Evolutionary conservation across 2,888 invertebrate species (phyloP).

Genomic region (Ennomos erosarius): DNA sequence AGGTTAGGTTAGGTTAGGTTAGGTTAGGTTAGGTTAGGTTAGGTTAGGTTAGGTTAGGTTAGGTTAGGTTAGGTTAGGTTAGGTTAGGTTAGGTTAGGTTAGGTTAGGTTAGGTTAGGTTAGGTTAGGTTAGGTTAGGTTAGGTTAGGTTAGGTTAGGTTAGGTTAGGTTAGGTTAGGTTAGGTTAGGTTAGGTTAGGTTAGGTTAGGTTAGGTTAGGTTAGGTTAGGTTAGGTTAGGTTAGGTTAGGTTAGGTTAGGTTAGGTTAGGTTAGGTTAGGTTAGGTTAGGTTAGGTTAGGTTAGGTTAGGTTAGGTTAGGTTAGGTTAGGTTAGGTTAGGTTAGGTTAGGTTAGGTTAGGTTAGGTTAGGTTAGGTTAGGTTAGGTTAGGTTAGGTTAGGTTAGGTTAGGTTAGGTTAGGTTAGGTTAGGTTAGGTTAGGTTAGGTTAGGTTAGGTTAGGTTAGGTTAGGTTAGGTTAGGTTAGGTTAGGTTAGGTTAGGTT

Average conservation of each 20-base stretch:
- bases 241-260: conserved; percentile 36
- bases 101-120: too few species aligned
- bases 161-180: conserved; percentile 29
- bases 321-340: conserved; percentile 10
- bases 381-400: conserved; percentile 31
- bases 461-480: conserved; percentile 42
- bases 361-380: conserved; percentile 16
- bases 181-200: conserved; percentile 37
- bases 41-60: too few species aligned
- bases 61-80: too few species aligned
- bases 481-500: conserved; percentile 39
- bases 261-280: conserved; percentile 29
- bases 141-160: too few species aligned
- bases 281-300: conserved; percentile 16
- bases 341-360: conserved; percentile 15
- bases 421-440: conserved; percentile 38
- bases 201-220: conserved; percentile 32
- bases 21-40: too few species aligned
- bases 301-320: conserved; percentile 14
- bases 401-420: conserved; percentile 36
- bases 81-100: too few species aligned
- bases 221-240: too few species aligned
- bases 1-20: too few species aligned
- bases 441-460: conserved; percentile 43
- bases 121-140: too few species aligned